Evolutionary conservation across 1,140 invertebrate genomes (phyloP), one percentile per base, ranked within the genome.

Genomic region (Vollenhovia emeryi): DNA sequence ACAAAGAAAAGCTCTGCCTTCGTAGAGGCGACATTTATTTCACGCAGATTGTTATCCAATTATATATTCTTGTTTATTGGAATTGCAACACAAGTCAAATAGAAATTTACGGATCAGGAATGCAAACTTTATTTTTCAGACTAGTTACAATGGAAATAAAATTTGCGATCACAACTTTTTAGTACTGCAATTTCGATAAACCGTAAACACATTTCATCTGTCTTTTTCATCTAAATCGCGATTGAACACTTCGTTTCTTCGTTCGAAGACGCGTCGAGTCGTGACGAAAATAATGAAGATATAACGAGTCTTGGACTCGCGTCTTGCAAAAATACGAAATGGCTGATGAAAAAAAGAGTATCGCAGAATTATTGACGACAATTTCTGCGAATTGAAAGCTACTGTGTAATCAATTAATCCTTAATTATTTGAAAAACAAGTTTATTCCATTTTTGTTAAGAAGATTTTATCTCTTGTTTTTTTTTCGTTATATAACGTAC

Each of bases 181-280:
- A 5, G 11, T 40, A 43, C 7, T 48, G 55, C 36, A 62, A 33
- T 62, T 76, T 62, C 24, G 2, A 60, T 75, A 59, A 75, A 74
- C n/a, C 13, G n/a, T 36, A 55, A 40, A 15, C n/a, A 52, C 30
- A 30, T 79, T n/a, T 55, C 15, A 57, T 30, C 18, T 24, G 13
- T 48, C 13, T 52, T 50, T n/a, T 50, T 50, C 48, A 18, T 59
- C 15, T 21, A 80, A n/a, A n/a, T 11, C 66, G 66, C 36, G 66
- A 57, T 43, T 30, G 8, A 57, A 79, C 24, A 79, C 27, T 30
- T 57, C 64, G 13, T 80, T 78, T 69, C 64, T 68, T 80, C 66
- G 8, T 50, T 27, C 62, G 18, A 68, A 52, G 15, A 55, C 9
- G 78, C 24, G 27, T 73, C 66, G 78, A n/a, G 78, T 57, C 50